phyloP scores from a whole-genome alignment of 2,113 vertebrate genomes.

The Nerophis lumbriciformis region DNA sequence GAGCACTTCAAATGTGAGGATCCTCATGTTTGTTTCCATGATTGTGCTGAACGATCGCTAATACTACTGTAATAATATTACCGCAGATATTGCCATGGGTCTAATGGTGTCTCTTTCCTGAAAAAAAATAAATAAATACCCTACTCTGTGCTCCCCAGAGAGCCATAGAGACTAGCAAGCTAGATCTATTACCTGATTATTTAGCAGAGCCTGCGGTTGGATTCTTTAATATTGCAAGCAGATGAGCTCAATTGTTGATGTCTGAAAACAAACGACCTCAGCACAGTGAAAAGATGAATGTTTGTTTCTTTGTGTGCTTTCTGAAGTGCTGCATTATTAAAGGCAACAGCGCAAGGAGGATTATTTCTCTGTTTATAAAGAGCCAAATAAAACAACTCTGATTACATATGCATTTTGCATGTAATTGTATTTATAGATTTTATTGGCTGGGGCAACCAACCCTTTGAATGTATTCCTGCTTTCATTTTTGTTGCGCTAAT shows the following conservation, averaged over 20 bases:
- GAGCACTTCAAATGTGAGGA: not conserved
- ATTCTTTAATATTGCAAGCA: conserved; percentile 27
- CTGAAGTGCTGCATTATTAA: too few relatives aligned
- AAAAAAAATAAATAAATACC: not conserved
- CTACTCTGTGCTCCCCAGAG: conserved; percentile 17
- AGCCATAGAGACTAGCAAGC: conserved; percentile 17
- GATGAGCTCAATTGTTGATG: conserved; percentile 24
- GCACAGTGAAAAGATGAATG: too few relatives aligned
- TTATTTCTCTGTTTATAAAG: too few relatives aligned
- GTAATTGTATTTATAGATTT: too few relatives aligned
- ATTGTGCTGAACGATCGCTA: conserved; percentile 1
- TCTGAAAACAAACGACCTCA: conserved; percentile 1
- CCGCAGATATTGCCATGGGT: conserved; percentile 15
- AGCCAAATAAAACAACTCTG: too few relatives aligned
- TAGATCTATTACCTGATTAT: conserved; percentile 26
- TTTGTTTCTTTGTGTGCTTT: too few relatives aligned
- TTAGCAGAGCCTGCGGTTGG: conserved; percentile 29
- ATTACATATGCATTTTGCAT: too few relatives aligned
- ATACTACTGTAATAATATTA: not conserved
- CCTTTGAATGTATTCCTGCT: too few relatives aligned
- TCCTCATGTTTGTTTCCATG: conserved; percentile 2
- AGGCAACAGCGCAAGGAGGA: too few relatives aligned
- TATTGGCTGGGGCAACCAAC: too few relatives aligned
- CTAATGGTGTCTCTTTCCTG: conserved; percentile 19
- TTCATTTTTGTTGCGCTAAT: too few relatives aligned